These are phyloP conservation scores for Nasonia giraulti DNA, from an alignment of 1,140 invertebrate genomes.

Conservation along the genomic window DNA sequence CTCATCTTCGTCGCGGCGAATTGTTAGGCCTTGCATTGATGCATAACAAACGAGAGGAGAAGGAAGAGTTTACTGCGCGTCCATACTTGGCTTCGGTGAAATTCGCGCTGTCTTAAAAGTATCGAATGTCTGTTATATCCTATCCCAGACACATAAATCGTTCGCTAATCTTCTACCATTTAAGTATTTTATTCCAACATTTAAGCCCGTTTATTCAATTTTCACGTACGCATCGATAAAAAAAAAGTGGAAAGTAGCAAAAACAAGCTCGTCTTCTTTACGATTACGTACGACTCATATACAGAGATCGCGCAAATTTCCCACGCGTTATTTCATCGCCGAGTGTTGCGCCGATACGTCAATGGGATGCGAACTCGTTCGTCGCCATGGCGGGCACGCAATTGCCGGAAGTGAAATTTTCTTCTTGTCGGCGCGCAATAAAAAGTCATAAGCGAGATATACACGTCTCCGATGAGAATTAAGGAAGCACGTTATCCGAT, in stretches of 20 bases:
- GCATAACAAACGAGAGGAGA: not conserved
- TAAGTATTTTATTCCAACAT: too few species aligned
- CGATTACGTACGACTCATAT: not conserved
- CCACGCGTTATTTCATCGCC: slow-evolving; percentile 19
- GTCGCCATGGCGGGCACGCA: not conserved
- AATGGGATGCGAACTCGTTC: slow-evolving; percentile 31
- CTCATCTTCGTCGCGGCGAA: slow-evolving; percentile 27
- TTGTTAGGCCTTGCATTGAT: not conserved
- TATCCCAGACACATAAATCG: too few species aligned
- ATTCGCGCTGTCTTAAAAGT: too few species aligned
- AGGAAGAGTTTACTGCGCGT: not conserved
- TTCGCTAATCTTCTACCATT: too few species aligned
- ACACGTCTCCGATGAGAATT: slow-evolving; percentile 6
- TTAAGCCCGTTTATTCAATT: too few species aligned
- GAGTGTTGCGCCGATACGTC: slow-evolving; percentile 15
- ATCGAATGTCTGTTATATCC: too few species aligned
- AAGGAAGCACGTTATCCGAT: slow-evolving; percentile 17
- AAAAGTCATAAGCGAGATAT: slow-evolving; percentile 6
- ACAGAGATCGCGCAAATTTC: not conserved
- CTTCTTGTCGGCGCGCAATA: slow-evolving; percentile 24
- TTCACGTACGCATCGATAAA: not conserved
- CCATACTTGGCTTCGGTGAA: not conserved
- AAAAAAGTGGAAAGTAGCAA: not conserved
- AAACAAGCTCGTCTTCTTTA: not conserved
- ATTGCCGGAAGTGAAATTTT: slow-evolving; percentile 51